Conservation (phyloP, 2,113 vertebrate species). For the Arothron firmamentum region DNA sequence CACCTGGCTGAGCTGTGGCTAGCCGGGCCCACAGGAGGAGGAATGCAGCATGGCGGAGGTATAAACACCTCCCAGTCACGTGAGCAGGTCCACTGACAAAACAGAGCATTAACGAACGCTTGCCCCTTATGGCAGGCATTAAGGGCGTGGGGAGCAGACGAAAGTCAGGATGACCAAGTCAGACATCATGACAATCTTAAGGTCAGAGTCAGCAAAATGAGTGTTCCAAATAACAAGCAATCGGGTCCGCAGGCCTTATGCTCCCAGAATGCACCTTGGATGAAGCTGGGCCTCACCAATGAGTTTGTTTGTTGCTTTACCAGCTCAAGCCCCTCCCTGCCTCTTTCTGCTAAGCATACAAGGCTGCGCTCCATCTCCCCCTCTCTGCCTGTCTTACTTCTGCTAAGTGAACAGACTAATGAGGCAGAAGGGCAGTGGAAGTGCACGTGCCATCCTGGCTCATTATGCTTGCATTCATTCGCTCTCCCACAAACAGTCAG, state of each 20-base stretch:
- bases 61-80: constrained; percentile 41
- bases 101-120: constrained; percentile 44
- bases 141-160: too few relatives aligned
- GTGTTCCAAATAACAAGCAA: constrained; percentile 46
- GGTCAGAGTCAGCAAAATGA: constrained; percentile 22
- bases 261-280: constrained; percentile 48
- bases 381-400: constrained; percentile 51
- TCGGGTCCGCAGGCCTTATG: neutral
- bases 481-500: constrained; percentile 31
- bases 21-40: constrained; percentile 10
- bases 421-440: constrained; percentile 58
- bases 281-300: constrained; percentile 4
- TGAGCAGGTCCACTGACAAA: constrained; percentile 20
- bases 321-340: constrained; percentile 19
- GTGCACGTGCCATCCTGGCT: constrained; percentile 57
- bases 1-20: constrained; percentile 54
- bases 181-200: constrained; percentile 16
- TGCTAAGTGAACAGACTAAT: constrained; percentile 61
- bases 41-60: constrained; percentile 17
- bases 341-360: constrained; percentile 15
- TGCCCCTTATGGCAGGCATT: constrained; percentile 6
- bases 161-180: constrained; percentile 6
- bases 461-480: constrained; percentile 46
- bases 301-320: constrained; percentile 47
- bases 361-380: constrained; percentile 6